Base-by-base conservation (phyloP, 1,140 invertebrate species). In the Drosophila arawakana region DNA sequence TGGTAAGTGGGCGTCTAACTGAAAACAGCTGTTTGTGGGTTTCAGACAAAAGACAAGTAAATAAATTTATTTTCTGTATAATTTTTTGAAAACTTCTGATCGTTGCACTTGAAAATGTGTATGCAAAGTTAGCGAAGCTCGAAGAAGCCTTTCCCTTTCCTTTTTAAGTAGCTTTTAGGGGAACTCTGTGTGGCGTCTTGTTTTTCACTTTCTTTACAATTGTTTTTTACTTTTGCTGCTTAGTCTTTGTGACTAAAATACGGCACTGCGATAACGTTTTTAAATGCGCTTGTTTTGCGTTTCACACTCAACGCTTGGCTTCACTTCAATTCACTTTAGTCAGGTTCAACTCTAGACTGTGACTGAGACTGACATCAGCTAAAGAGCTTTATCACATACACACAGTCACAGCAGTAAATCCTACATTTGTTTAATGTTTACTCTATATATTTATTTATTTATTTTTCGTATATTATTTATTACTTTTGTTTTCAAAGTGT, bases 121-220 rank as follows among this genome's bases (percentile, higher is more conserved):
- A 77, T 55, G 21, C 43, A 52, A 52, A 75, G 21, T 43, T 18
- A 55, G 13, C 59, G 58, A 73, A 49, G 52, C n/a, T 57, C 25
- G 9, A 63, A 69, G 34, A 57, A 21, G 21, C n/a, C 25, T 30
- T 30, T 30, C 58, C 74, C 76, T 86, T 84, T 85, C 25, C 50
- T 35, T 78, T 78, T 69, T 54, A 50, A 15, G 52, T 49, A 21
- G 47, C 50, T 52, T 62, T 81, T 67, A 39, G 49, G 61, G 49
- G 61, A 35, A 15, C 54, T 57, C 60, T 55, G 25, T 57, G 68
- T 62, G 59, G 44, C 58, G 69, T 57, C 52, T 59, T 62, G 54
- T 82, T 72, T 88, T 88, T 88, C 84, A 88, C 84, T 88, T 88
- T 88, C 84, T 78, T 80, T 68, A 58, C 84, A 88, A 84, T 89